Evolutionary conservation across 2,113 vertebrate genomes (phyloP).

Genomic region (Varanus salvator): DNA sequence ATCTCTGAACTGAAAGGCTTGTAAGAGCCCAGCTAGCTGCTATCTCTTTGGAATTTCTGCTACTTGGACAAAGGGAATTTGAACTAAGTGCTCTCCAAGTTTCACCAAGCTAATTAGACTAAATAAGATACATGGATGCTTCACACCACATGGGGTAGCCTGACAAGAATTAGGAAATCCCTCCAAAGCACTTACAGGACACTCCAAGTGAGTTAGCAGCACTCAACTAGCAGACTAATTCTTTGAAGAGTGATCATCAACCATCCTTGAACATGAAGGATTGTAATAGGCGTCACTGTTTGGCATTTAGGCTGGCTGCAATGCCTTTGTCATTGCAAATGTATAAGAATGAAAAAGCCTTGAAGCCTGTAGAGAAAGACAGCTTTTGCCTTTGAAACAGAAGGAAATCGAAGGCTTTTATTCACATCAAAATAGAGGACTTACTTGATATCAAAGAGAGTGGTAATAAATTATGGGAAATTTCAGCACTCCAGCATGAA

Average conservation of each 20-base stretch:
- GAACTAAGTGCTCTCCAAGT: background rate
- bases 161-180: constrained; percentile 2
- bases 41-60: background rate
- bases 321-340: constrained; percentile 1
- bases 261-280: constrained; percentile 10
- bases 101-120: background rate
- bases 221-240: constrained; percentile 16
- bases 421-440: background rate
- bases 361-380: background rate
- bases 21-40: background rate
- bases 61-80: background rate
- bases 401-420: background rate
- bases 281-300: background rate
- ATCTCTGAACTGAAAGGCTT: background rate
- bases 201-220: constrained; percentile 17
- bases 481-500: background rate
- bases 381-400: background rate
- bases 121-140: constrained; percentile 6
- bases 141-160: constrained; percentile 14
- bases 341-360: background rate
- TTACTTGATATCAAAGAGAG: background rate
- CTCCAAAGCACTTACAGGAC: constrained; percentile 17
- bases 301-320: background rate
- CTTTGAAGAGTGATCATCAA: constrained; percentile 20
- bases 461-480: background rate